Conservation (phyloP, 2,797 vertebrate species). For the Rhabdophis nuchalis region DNA sequence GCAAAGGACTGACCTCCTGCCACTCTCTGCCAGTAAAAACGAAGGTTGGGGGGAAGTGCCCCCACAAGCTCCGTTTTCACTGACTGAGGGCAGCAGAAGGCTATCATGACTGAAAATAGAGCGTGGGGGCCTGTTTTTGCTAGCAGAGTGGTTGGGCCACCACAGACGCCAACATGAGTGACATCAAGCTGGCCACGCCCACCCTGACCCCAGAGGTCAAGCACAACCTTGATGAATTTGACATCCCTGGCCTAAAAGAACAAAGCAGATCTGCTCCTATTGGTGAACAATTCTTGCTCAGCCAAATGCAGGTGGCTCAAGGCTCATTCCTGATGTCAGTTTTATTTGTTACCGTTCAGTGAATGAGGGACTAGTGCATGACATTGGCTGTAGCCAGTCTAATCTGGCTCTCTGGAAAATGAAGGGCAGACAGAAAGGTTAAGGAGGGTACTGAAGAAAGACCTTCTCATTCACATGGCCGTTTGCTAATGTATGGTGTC, state of each 20-base stretch:
- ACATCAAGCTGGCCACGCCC: too few relatives aligned
- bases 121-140: too few relatives aligned
- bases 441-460: not conserved
- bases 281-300: not conserved
- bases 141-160: too few relatives aligned
- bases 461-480: not conserved
- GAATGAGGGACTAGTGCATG: not conserved
- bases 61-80: too few relatives aligned
- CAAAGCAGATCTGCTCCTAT: not conserved
- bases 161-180: too few relatives aligned
- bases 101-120: too few relatives aligned
- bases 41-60: too few relatives aligned
- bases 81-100: too few relatives aligned
- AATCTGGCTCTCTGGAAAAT: not conserved
- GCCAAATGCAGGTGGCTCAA: not conserved
- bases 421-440: not conserved
- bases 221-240: too few relatives aligned
- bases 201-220: too few relatives aligned
- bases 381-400: not conserved
- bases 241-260: not conserved
- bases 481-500: not conserved
- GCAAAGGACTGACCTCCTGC: too few relatives aligned
- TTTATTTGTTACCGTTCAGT: not conserved
- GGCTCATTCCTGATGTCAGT: not conserved
- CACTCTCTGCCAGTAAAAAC: too few relatives aligned